phyloP scores from a whole-genome alignment of 2,888 invertebrate species.

The Oscheius sp. region DNA sequence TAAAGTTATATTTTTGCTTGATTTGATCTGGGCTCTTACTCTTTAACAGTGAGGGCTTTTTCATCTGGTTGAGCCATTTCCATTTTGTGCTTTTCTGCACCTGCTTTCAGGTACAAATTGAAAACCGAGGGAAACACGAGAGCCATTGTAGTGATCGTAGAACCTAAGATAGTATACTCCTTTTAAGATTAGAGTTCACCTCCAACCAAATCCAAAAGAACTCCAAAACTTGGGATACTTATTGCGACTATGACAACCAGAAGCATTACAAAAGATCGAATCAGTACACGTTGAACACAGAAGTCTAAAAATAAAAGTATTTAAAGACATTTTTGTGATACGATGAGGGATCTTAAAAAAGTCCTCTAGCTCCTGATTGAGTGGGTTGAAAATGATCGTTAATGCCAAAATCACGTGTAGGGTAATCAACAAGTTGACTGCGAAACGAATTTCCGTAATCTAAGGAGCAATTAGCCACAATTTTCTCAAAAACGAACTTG shows the following conservation, averaged over 20 bases:
- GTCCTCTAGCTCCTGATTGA: constrained; percentile 65
- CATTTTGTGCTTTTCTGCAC: constrained; percentile 43
- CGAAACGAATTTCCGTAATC: constrained; percentile 53
- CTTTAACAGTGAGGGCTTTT: constrained; percentile 41
- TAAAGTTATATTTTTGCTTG: neutral
- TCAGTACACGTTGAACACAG: constrained; percentile 51
- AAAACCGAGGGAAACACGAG: constrained; percentile 62
- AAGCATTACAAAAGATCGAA: constrained; percentile 58
- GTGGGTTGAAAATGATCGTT: constrained; percentile 63
- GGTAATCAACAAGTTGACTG: constrained; percentile 60
- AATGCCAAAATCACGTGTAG: constrained; percentile 62
- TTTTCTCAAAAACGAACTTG: neutral
- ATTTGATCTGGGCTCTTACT: constrained; percentile 39
- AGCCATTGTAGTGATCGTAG: constrained; percentile 66
- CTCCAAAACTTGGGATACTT: constrained; percentile 64
- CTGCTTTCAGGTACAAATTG: constrained; percentile 56
- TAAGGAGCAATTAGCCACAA: constrained; percentile 14
- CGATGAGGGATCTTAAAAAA: constrained; percentile 57
- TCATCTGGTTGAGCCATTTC: constrained; percentile 30
- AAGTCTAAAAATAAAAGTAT: constrained; percentile 34
- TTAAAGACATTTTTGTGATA: no score
- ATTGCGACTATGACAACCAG: constrained; percentile 62
- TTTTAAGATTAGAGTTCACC: constrained; percentile 13
- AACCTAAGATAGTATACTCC: no score
- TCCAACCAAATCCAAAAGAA: constrained; percentile 61